Evolutionary conservation across 2,113 vertebrate genomes (phyloP), one percentile per base, ranked within the genome.

Genomic region (Percopsis transmontana): DNA sequence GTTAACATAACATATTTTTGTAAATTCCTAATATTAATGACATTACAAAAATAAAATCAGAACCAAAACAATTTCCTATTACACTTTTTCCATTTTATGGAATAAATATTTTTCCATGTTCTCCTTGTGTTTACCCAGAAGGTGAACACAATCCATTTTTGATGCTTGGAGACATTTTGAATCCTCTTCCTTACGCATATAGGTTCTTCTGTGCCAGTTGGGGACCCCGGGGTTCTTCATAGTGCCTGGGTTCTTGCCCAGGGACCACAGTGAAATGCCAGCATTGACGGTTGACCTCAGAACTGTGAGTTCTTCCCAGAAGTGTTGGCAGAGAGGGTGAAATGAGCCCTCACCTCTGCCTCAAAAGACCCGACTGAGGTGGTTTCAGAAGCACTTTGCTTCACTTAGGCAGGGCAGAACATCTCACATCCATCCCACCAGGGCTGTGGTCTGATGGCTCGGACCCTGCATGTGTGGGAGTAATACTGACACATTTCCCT

Each of bases 71-170:
- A 33, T 33, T 33, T 33, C 4, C 7, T n/a, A n/a, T n/a, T n/a
- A n/a, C 2, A 33, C 27, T 33, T 33, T 33, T 33, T 33, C 7
- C 7, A 33, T 33, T 33, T 33, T 1, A 33, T 3, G 4, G 7
- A 33, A 33, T 33, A 33, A 33, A 33, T 4, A 33, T 33, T 33
- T 27, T 27, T 5, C 5, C 2, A 27, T 27, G 27, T 27, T 16
- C 11, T 44, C 11, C 2, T 12, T 44, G 2, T 44, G 42, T 12
- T 44, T 9, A 3, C 11, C 42, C 42, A 44, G 11, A 44, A 44
- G 5, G 11, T 62, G 66, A 73, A 51, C 50, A 40, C 68, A 72
- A 87, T 87, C 69, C 66, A 85, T 88, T 83, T 89, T 87, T 88
- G 85, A 90, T 89, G 82, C 72, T 41, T 48, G 72, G 78, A 68